These are phyloP conservation scores for Lutjanus campechanus DNA, from an alignment of 2,797 vertebrate species.

Conservation along the genomic window DNA sequence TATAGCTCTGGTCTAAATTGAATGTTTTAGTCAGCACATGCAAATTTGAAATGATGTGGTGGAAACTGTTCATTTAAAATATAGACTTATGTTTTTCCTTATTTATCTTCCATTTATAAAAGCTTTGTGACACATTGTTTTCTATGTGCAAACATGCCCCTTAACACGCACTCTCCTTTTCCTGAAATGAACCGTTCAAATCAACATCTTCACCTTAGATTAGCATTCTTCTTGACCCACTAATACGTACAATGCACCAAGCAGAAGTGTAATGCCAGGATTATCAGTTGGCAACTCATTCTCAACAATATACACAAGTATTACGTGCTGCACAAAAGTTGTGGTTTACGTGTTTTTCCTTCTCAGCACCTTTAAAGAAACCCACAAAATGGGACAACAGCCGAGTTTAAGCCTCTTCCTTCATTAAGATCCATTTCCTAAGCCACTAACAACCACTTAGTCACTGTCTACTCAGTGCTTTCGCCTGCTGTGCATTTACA, in stretches of 20 bases:
- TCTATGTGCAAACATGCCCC: neutral
- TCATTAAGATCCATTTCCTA: slow-evolving; percentile 74
- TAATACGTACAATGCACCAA: neutral
- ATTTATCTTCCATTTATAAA: neutral
- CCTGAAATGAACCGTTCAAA: neutral
- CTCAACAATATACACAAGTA: slow-evolving; percentile 3
- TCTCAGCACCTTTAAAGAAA: slow-evolving; percentile 34
- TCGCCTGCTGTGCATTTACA: slow-evolving; percentile 58
- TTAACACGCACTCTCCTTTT: neutral
- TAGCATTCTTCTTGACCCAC: neutral
- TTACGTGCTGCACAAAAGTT: slow-evolving; percentile 13
- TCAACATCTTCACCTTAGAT: neutral
- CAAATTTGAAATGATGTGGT: neutral
- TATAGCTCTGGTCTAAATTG: neutral
- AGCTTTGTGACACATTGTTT: neutral
- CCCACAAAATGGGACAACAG: slow-evolving; percentile 44
- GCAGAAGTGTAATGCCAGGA: neutral
- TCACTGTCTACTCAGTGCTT: slow-evolving; percentile 33
- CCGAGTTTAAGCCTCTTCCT: slow-evolving; percentile 63
- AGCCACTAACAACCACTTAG: slow-evolving; percentile 73
- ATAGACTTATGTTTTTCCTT: neutral
- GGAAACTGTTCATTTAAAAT: neutral
- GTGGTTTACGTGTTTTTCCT: slow-evolving; percentile 53
- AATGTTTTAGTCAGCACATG: neutral
- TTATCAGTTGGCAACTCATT: slow-evolving; percentile 2